Evolutionary conservation across 2,797 vertebrate genomes (phyloP).

Genomic region (Chiloscyllium punctatum): DNA sequence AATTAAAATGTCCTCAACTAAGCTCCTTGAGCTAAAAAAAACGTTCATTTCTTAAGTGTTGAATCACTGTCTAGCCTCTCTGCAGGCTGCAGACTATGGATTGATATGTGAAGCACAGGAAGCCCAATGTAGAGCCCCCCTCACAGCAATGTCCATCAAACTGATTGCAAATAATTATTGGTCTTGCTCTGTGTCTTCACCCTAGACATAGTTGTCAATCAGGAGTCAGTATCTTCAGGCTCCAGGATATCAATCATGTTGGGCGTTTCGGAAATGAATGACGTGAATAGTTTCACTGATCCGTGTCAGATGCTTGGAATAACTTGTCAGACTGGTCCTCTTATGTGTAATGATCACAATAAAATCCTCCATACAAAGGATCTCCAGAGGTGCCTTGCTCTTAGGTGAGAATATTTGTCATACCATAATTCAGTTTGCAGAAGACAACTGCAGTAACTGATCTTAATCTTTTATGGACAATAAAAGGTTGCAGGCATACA

Average conservation of each 20-base stretch:
- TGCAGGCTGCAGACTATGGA: not conserved
- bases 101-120: not conserved
- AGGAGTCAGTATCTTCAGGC: not conserved
- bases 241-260: not conserved
- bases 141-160: conserved; percentile 2
- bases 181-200: not conserved
- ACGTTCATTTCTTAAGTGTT: not conserved
- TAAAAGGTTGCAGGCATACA: not conserved
- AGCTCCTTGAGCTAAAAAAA: not conserved
- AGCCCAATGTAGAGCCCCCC: not conserved
- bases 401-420: not conserved
- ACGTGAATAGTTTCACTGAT: not conserved
- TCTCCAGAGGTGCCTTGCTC: not conserved
- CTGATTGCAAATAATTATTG: not conserved
- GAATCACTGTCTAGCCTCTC: not conserved
- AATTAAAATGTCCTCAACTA: not conserved
- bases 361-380: not conserved
- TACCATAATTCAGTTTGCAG: not conserved
- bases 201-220: conserved; percentile 7
- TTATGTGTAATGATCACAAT: not conserved
- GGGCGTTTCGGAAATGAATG: not conserved
- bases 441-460: not conserved
- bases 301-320: not conserved
- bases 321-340: not conserved
- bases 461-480: not conserved